Base-by-base conservation (phyloP, 2,113 vertebrate species). In the Arothron firmamentum region DNA sequence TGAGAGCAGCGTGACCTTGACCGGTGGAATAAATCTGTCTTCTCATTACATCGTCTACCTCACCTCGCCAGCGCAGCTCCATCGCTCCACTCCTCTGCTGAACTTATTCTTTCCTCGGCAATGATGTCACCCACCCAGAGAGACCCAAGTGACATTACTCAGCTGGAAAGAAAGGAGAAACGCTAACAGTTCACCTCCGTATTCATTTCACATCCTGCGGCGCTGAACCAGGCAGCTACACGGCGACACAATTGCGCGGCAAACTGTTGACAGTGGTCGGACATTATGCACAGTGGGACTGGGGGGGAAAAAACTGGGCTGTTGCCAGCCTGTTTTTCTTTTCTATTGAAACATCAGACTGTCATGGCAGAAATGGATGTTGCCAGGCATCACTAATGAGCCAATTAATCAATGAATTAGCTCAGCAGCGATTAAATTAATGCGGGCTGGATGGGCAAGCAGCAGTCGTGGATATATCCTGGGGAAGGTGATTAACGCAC, bases 391-490 rank as follows among this genome's bases (percentile, higher is more conserved):
- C 86, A 81, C 87, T 90, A 90, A 88, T 88, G 88, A 88, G 85
- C 83, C 83, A 88, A 86, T 88, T 88, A 87, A 90, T 90, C 87
- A 88, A 88, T 88, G 80, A 87, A 90, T 90, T 89, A 88, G 85
- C 83, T 78, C 74, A 87, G 86, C 84, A 84, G 85, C 78, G 84
- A 88, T 88, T 89, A 78, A 89, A 89, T 88, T 88, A 86, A 88
- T 86, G 82, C 28, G 72, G 74, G 79, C 85, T 79, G 83, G 84
- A 84, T 59, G 65, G 70, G 72, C 74, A 41, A 83, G 79, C 78
- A 72, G 80, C 82, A 84, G 83, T 85, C 80, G 71, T 82, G 84
- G 78, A 85, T 86, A 81, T 84, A 85, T 87, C 86, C 81, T 75
- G 80, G 73, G 75, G 82, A 87, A 78, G 72, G 80, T 82, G 85